Conservation (phyloP, 2,797 vertebrate genomes). For the Molossus molossus region DNA sequence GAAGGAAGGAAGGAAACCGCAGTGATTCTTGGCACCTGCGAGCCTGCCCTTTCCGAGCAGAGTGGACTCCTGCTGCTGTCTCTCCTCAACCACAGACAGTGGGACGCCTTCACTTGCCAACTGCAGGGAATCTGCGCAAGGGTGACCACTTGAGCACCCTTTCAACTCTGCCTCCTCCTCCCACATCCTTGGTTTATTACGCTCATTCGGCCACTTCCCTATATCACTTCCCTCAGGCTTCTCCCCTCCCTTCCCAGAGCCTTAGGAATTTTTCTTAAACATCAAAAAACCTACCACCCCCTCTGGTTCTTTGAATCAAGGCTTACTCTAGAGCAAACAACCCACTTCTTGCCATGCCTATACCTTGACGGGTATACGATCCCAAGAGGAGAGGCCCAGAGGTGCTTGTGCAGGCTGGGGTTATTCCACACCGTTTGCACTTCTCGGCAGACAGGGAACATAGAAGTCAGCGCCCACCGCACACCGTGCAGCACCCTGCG, state of each 20-base stretch:
- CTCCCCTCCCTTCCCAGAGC: background rate
- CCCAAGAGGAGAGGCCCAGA: background rate
- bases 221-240: background rate
- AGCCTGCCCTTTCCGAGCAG: background rate
- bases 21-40: background rate
- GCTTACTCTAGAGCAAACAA: background rate
- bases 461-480: background rate
- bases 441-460: background rate
- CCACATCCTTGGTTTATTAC: background rate
- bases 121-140: background rate
- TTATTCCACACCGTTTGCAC: background rate
- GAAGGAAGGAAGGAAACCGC: background rate
- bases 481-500: background rate
- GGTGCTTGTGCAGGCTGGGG: background rate
- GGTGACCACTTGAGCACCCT: background rate
- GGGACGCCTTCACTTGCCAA: background rate
- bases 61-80: background rate
- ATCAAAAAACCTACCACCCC: background rate
- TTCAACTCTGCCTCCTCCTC: background rate
- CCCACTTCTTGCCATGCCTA: background rate
- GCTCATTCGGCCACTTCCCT: background rate
- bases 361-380: background rate
- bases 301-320: background rate
- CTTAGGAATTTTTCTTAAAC: constrained; percentile 23
- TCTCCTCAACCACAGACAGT: background rate